Percentiles rank a stretch among this genome's conserved stretches.
phyloP scores from a whole-genome alignment of 2,797 vertebrate genomes.

The Anniella stebbinsi region DNA sequence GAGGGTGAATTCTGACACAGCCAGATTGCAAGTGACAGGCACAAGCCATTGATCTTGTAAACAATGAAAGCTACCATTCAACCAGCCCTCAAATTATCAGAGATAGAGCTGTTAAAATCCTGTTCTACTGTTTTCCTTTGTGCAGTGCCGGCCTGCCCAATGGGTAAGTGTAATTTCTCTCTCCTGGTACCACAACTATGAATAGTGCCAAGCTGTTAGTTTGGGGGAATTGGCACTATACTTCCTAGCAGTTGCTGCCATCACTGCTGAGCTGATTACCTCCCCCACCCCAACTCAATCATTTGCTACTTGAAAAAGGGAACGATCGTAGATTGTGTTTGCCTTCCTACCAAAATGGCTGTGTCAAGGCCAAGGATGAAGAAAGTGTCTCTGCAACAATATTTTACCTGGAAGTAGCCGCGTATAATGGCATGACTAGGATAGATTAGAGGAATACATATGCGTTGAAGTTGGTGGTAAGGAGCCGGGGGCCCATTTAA shows the following conservation, averaged over 20 bases:
- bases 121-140: slow-evolving; percentile 9
- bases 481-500: not conserved
- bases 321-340: not conserved
- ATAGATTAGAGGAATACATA: not conserved
- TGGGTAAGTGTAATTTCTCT: slow-evolving; percentile 15
- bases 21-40: slow-evolving; percentile 49
- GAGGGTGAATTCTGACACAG: slow-evolving; percentile 38
- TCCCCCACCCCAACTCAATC: not conserved
- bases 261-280: not conserved
- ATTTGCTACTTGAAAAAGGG: not conserved
- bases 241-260: not conserved
- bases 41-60: slow-evolving; percentile 48
- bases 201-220: not conserved
- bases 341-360: not conserved
- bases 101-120: slow-evolving; percentile 39
- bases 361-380: not conserved
- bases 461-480: not conserved
- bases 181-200: not conserved
- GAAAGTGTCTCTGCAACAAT: not conserved
- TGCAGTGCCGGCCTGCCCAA: slow-evolving; percentile 28
- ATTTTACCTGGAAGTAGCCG: not conserved
- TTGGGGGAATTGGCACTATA: not conserved
- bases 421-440: not conserved
- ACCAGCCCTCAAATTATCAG: slow-evolving; percentile 17
- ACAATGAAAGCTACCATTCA: slow-evolving; percentile 36